These are phyloP conservation scores for Eupsittula cactorum DNA, from an alignment of 2,113 vertebrate species.

Conservation along the genomic window DNA sequence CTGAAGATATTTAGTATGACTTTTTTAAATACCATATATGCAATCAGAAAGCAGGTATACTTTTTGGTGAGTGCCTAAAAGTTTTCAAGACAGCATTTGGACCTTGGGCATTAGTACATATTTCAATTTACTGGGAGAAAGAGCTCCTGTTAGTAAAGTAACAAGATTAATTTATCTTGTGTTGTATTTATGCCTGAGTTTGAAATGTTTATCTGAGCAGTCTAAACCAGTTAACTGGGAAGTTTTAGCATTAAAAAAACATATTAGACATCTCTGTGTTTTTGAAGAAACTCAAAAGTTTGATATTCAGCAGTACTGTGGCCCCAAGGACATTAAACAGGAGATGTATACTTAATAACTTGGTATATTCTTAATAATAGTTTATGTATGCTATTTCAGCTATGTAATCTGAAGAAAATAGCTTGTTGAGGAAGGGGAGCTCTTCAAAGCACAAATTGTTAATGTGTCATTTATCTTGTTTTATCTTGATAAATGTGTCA, in stretches of 20 bases:
- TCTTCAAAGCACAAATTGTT: background rate
- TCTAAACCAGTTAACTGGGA: background rate
- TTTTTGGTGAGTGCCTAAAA: background rate
- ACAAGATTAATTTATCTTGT: background rate
- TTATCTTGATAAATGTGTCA: background rate
- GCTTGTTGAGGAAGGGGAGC: background rate
- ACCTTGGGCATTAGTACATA: rapidly evolving
- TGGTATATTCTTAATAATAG: background rate
- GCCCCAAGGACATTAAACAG: background rate
- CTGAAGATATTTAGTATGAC: background rate
- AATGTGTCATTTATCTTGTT: background rate
- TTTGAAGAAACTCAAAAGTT: background rate
- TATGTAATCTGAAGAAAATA: background rate
- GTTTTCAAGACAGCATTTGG: background rate
- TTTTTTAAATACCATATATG: background rate
- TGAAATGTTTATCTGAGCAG: background rate
- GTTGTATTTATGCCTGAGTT: background rate
- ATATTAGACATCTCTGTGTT: background rate
- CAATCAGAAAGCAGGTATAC: background rate
- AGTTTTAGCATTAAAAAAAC: background rate
- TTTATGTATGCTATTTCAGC: background rate
- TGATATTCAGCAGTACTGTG: background rate
- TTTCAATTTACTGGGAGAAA: background rate
- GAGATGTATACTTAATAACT: background rate
- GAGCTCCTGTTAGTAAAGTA: background rate